phyloP scores from a whole-genome alignment of 1,140 invertebrate genomes.

The Tetraneura akinire region DNA sequence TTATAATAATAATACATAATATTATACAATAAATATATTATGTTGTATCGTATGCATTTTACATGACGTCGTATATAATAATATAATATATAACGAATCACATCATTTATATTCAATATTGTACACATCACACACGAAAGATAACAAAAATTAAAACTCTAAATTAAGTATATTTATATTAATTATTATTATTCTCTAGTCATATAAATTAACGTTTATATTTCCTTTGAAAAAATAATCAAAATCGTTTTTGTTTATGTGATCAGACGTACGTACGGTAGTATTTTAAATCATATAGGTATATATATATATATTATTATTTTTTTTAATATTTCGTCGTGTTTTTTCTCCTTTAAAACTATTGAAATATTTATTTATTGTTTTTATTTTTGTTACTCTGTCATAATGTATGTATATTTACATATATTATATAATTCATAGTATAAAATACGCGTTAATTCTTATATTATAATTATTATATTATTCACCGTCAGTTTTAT shows the following conservation, averaged over 20 bases:
- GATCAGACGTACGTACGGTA: slow-evolving; percentile 40
- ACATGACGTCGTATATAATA: too few species aligned
- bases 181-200: slow-evolving; percentile 50
- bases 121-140: slow-evolving; percentile 14
- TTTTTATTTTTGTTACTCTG: slow-evolving; percentile 45
- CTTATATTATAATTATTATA: not conserved
- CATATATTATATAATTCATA: not conserved
- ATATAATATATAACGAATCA: slow-evolving; percentile 12
- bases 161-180: slow-evolving; percentile 25
- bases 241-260: slow-evolving; percentile 48
- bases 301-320: too few species aligned
- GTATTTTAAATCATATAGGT: too few species aligned
- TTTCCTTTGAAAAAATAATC: slow-evolving; percentile 49
- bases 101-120: slow-evolving; percentile 5
- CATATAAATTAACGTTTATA: slow-evolving; percentile 49
- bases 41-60: too few species aligned
- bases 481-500: slow-evolving; percentile 34
- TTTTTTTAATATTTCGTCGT: slow-evolving; percentile 27
- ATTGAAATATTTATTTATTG: slow-evolving; percentile 42
- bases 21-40: not conserved
- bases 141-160: slow-evolving; percentile 34
- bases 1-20: not conserved
- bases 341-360: slow-evolving; percentile 17
- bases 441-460: slow-evolving; percentile 14
- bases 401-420: too few species aligned